Evolutionary conservation across 2,888 invertebrate genomes (phyloP).

Genomic region (Zonitis immaculata): DNA sequence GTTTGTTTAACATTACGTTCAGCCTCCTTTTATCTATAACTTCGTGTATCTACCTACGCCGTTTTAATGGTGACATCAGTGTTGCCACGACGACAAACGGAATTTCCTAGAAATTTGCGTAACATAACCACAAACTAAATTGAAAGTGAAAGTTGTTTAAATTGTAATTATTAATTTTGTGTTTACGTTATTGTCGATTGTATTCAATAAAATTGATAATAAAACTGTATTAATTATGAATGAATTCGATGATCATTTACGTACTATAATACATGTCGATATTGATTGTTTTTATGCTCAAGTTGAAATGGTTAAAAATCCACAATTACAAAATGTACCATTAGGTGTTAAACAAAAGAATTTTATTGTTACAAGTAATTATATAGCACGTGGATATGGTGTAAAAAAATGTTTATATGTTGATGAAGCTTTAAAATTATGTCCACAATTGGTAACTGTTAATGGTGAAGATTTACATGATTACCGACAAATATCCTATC

Average conservation of each 20-base stretch:
- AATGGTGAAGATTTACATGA: constrained; percentile 79
- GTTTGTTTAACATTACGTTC: no score
- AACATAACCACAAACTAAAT: background rate
- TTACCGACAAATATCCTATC: constrained; percentile 73
- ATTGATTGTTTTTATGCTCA: constrained; percentile 84
- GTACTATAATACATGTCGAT: constrained; percentile 74
- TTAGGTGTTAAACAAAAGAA: constrained; percentile 81
- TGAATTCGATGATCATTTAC: constrained; percentile 52
- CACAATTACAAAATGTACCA: constrained; percentile 61
- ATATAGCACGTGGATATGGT: constrained; percentile 70
- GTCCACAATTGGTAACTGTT: constrained; percentile 70
- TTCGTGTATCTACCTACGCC: no score
- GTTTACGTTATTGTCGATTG: background rate
- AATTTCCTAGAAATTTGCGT: background rate
- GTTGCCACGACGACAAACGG: background rate
- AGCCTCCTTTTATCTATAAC: no score
- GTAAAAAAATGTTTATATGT: constrained; percentile 74
- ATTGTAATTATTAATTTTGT: background rate
- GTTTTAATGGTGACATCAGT: no score
- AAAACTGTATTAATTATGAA: background rate
- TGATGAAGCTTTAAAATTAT: constrained; percentile 66
- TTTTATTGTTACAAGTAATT: constrained; percentile 80
- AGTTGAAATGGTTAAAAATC: constrained; percentile 74
- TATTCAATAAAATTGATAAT: background rate
- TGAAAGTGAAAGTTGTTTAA: background rate